Base-by-base conservation (phyloP, 1,140 invertebrate genomes). In the Zeugodacus cucurbitae region DNA sequence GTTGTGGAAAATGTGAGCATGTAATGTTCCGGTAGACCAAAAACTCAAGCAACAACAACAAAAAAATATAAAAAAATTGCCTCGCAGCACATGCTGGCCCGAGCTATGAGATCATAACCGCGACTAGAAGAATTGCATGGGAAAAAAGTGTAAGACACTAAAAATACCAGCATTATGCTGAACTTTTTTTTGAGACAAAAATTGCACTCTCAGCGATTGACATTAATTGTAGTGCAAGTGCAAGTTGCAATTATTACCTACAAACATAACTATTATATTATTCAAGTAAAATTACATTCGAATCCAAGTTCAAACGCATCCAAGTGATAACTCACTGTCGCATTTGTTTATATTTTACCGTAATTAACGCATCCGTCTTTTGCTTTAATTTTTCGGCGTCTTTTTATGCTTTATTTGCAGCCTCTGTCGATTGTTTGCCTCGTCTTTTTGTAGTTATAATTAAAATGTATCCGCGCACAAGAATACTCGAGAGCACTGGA, bases 401-500 rank as follows among this genome's bases (percentile, higher is more conserved):
- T 54, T 82, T 74, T 82, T 17, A 54, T 29, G 22, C 41, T 82
- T 48, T 48, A n/a, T 29, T 82, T 54, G 22, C 7, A 17, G 10
- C 74, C 6, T n/a, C n/a, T 17, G 4, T 29, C 26, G 2, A 82
- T 17, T 29, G 11, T 82, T 41, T 82, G 74, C 44, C 34, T 74
- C 41, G 44, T 8, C 41, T n/a, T 11, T 48, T 82, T 29, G 70
- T n/a, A 41, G 34, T 22, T 22, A 82, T 54, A 82, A 82, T 82
- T 82, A 48, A 44, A 48, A 48, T 82, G 74, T 48, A 82, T 82
- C 74, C 74, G 37, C 74, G 74, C 74, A 82, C 41, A 82, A 82
- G 74, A 82, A 82, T 82, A 34, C 64, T 34, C 3, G 64, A 34
- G 10, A 17, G 29, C 64, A 34, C 26, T 17, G 17, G 34, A 74